Conservation (phyloP, 2,113 vertebrate genomes). For the Rattus rattus region DNA sequence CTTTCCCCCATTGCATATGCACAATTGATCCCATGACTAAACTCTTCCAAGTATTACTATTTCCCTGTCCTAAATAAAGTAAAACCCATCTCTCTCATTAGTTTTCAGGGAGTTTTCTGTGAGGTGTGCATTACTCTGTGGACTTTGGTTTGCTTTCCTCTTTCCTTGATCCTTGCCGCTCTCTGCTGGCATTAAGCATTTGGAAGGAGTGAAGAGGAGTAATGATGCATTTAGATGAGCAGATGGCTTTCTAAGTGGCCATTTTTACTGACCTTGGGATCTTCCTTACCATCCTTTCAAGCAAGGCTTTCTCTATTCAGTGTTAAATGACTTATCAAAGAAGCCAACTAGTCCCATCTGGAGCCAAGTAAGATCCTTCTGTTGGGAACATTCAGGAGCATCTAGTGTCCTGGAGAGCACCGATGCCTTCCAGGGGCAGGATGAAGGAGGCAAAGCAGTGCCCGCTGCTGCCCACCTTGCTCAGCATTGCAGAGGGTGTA, state of each 20-base stretch:
- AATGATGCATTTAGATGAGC: not conserved
- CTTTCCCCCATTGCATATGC: not conserved
- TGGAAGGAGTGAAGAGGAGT: not conserved
- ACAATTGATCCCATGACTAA: not conserved
- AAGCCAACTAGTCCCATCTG: slow-evolving; percentile 1
- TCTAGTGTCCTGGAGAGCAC: not conserved
- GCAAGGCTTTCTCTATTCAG: not conserved
- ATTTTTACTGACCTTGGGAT: not conserved
- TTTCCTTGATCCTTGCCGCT: not conserved
- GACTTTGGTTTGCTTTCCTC: not conserved
- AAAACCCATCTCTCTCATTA: not conserved
- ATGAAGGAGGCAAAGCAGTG: not conserved
- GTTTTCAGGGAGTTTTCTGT: not conserved
- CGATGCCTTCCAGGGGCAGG: not conserved
- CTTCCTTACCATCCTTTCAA: not conserved
- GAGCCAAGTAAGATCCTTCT: not conserved
- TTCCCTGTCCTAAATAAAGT: not conserved
- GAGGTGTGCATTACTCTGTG: not conserved
- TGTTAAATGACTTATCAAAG: slow-evolving; percentile 50
- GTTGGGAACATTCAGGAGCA: not conserved
- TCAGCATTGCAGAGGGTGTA: not conserved
- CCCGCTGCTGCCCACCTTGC: not conserved
- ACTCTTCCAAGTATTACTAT: not conserved
- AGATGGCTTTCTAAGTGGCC: slow-evolving; percentile 9
- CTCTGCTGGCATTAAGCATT: not conserved